Percentiles rank a stretch among this genome's conserved stretches.
These are phyloP conservation scores for Netelia fuscicornis DNA, from an alignment of 2,888 invertebrate genomes.

Conservation along the genomic window DNA sequence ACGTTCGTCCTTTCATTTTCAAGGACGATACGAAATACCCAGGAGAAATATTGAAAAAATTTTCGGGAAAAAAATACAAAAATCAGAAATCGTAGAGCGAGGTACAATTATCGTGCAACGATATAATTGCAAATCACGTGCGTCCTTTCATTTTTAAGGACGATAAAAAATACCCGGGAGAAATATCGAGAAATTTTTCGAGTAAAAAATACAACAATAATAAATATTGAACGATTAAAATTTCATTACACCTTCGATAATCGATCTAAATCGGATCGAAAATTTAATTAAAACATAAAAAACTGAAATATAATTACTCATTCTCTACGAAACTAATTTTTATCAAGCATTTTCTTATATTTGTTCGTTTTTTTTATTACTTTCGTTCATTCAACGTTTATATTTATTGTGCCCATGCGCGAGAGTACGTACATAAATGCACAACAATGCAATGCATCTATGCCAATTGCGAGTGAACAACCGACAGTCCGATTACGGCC, in stretches of 20 bases:
- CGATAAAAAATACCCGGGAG: background rate
- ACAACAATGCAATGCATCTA: slow-evolving; percentile 17
- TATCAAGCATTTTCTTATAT: too few species aligned
- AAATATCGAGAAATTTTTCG: too few species aligned
- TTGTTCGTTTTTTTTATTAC: too few species aligned
- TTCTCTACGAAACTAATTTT: too few species aligned
- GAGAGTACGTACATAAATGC: background rate
- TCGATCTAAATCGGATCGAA: too few species aligned
- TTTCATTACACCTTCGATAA: too few species aligned
- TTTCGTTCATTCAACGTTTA: background rate
- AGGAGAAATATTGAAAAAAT: too few species aligned
- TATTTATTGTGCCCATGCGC: background rate
- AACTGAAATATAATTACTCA: too few species aligned
- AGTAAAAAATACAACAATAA: too few species aligned
- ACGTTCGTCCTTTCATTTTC: background rate
- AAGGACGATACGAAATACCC: background rate
- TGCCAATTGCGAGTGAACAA: slow-evolving; percentile 13
- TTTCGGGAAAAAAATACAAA: too few species aligned
- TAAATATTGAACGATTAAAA: too few species aligned
- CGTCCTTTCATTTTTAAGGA: background rate
- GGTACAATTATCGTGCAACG: slow-evolving; percentile 6
- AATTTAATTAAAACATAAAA: too few species aligned
- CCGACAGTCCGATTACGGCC: slow-evolving; percentile 77
- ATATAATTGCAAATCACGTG: background rate
- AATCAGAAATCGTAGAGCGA: background rate